Base-by-base conservation (phyloP, 2,888 invertebrate species). In the Chrysomela aeneicollis region DNA sequence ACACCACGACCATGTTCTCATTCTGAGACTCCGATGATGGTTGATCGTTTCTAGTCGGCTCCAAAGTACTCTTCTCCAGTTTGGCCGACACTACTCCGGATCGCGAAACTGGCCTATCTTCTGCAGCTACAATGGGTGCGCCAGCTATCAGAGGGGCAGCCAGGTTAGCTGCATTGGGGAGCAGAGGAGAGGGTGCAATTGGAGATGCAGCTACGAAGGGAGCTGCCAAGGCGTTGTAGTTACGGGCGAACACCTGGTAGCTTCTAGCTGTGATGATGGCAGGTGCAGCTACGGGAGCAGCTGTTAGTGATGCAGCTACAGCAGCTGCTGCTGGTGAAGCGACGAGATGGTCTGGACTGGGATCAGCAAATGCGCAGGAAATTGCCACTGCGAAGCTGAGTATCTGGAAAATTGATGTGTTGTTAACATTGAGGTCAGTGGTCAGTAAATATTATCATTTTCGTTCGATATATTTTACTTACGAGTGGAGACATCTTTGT, bases 251-350 rank as follows among this genome's bases (percentile, higher is more conserved):
- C 67, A 88, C 87, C 78, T 90, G 88, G 12, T 87, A 87, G 81
- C 89, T 88, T 73, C 86, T 85, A 0, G 90, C 87, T 0, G 90
- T 89, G n/a, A 89, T 87, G 70, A 87, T 67, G 17, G 78, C 77
- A 22, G 79, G 77, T 46, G 79, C 77, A 12, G 77, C 74, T 5
- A 72, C 73, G 22, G 73, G 73, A 6, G 77, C 70, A 18, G 70
- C 71, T 50, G 69, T 66, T n/a, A 64, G 17, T 6, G 79, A 77
- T 35, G 79, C 77, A 12, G 77, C 74, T 4, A 72, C 74, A 26
- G 73, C 72, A 5, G 78, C 69, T 15, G 69, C 71, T 49, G 69
- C 84, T 69, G 83, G 58, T 79, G 81, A 76, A 73, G 82, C 80
- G 53, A 76, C 67, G 10, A 64, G 50, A 47, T 82, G 84, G 68